Conservation (phyloP, 2,797 vertebrate genomes). For the Cyprinella venusta region DNA sequence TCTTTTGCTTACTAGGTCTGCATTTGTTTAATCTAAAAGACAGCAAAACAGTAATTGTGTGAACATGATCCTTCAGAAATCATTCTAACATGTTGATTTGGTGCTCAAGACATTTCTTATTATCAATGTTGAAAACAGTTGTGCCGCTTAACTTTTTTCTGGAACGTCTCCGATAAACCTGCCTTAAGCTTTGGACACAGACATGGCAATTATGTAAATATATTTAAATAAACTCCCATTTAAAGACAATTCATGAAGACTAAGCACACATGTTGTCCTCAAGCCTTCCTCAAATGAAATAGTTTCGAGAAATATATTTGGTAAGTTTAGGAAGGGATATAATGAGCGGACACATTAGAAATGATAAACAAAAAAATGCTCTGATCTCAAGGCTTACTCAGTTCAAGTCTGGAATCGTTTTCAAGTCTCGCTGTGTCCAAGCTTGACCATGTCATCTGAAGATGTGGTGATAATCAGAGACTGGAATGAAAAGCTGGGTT, state of each 20-base stretch:
- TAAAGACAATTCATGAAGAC: background rate
- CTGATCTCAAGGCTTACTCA: constrained; percentile 15
- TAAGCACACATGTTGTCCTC: background rate
- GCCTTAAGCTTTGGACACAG: background rate
- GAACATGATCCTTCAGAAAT: background rate
- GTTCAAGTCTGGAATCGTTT: constrained; percentile 55
- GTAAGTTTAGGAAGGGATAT: constrained; percentile 23
- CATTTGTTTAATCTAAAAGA: background rate
- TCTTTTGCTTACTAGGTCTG: background rate
- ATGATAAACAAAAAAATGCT: constrained; percentile 36
- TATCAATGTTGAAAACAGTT: background rate
- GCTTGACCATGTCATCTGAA: constrained; percentile 57
- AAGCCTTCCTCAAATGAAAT: constrained; percentile 26
- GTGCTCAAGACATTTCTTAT: background rate
- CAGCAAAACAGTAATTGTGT: background rate
- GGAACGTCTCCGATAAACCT: background rate
- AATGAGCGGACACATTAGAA: constrained; percentile 39
- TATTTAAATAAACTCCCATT: constrained; percentile 18
- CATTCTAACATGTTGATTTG: background rate
- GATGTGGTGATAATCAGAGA: constrained; percentile 36
- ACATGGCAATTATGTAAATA: background rate
- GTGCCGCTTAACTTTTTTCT: background rate
- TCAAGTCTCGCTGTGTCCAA: constrained; percentile 50
- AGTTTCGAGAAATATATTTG: constrained; percentile 19
- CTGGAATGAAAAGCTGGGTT: constrained; percentile 27